Evolutionary conservation across 2,888 invertebrate genomes (phyloP), one percentile per base, ranked within the genome.

Genomic region (Cordilura impudica): DNA sequence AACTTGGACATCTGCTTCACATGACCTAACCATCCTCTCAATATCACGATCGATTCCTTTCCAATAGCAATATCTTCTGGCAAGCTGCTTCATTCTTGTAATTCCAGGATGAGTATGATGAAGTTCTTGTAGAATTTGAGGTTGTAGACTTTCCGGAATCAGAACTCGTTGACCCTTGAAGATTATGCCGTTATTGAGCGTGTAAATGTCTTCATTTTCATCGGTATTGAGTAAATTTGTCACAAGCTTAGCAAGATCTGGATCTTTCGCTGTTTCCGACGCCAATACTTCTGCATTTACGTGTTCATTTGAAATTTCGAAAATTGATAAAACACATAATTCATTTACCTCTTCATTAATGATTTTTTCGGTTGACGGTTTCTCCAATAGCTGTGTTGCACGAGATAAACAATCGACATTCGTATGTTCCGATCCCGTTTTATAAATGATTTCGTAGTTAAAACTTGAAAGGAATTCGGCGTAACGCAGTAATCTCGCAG

Each of bases 381-480:
- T n/a, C n/a, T n/a, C n/a, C n/a, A n/a, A n/a, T n/a, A n/a, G n/a
- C n/a, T n/a, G n/a, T n/a, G n/a, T n/a, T n/a, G n/a, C n/a, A n/a
- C n/a, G n/a, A n/a, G n/a, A n/a, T n/a, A n/a, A n/a, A n/a, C n/a
- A n/a, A n/a, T n/a, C n/a, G n/a, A n/a, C n/a, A n/a, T n/a, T n/a
- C n/a, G n/a, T n/a, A 29, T 49, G 19, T 31, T 72, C 54, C 8
- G n/a, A 19, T 5, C 66, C 54, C 23, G 21, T 54, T 45, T 77
- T 77, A 16, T 12, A 47, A 8, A 58, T 16, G 16, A 77, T 65
- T 63, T 61, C 51, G 51, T 77, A 72, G 18, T 66, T 39, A 49
- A 63, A 77, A 5, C 65, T 56, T 45, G 75, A 39, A 71, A 29
- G n/a, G n/a, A n/a, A n/a, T n/a, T n/a, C n/a, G n/a, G n/a, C n/a